Evolutionary conservation across 1,140 invertebrate species (phyloP).

Genomic region (Polyergus mexicanus): DNA sequence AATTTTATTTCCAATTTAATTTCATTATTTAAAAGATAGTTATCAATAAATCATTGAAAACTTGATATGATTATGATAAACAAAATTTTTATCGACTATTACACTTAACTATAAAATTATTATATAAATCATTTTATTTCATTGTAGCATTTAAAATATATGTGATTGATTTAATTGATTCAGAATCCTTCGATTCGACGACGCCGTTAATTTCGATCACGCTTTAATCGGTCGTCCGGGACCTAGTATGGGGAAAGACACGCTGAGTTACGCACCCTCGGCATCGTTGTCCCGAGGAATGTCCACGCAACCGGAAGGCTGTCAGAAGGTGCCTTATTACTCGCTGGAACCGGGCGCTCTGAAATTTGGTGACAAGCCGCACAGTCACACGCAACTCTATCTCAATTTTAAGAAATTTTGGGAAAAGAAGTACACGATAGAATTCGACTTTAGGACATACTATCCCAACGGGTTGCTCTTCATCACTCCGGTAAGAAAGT

Average conservation of each 20-base stretch:
- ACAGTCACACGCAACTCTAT: slow-evolving; percentile 92
- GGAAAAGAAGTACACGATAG: slow-evolving; percentile 91
- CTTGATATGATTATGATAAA: not conserved
- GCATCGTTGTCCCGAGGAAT: slow-evolving; percentile 82
- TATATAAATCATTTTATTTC: slow-evolving; percentile 21
- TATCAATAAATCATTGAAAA: not conserved
- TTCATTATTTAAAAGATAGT: not conserved
- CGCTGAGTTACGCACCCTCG: slow-evolving; percentile 78
- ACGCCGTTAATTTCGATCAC: slow-evolving; percentile 89
- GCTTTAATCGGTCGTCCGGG: slow-evolving; percentile 91
- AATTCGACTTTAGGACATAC: slow-evolving; percentile 95
- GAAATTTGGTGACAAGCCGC: slow-evolving; percentile 93
- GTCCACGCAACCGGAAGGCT: slow-evolving; percentile 86
- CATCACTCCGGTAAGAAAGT: slow-evolving; percentile 89
- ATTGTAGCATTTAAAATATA: slow-evolving; percentile 4
- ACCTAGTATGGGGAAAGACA: slow-evolving; percentile 88
- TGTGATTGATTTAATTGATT: slow-evolving; percentile 66
- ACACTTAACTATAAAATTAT: slow-evolving; percentile 13
- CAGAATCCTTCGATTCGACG: slow-evolving; percentile 89
- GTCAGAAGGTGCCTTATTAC: slow-evolving; percentile 90
- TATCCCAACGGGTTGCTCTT: slow-evolving; percentile 94
- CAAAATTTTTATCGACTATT: not conserved
- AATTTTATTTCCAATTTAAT: slow-evolving; percentile 7
- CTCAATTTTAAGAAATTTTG: slow-evolving; percentile 89
- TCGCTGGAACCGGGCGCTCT: slow-evolving; percentile 93